Conservation (phyloP, 2,797 vertebrate species). For the Stomatorhinus walkeri region DNA sequence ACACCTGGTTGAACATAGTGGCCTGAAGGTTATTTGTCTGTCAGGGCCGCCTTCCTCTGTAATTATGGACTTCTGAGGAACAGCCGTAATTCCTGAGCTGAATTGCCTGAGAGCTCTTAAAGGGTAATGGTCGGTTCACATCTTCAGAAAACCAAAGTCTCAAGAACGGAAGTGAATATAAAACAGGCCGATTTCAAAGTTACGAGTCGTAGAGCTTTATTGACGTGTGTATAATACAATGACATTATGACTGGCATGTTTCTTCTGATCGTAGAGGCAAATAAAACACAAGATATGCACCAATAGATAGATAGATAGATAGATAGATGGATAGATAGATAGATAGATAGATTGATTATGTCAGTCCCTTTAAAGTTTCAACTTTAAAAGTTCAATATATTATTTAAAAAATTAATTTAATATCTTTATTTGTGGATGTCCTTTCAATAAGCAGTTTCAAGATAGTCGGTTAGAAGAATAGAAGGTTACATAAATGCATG, state of each 20-base stretch:
- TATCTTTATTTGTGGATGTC: neutral
- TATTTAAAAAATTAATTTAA: neutral
- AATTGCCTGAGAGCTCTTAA: neutral
- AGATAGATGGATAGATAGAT: neutral
- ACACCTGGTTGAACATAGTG: constrained; percentile 65
- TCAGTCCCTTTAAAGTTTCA: neutral
- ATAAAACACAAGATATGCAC: neutral
- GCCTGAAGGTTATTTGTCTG: constrained; percentile 59
- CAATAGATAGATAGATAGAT: neutral
- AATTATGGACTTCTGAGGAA: constrained; percentile 51
- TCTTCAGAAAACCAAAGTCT: neutral
- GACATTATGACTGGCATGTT: neutral
- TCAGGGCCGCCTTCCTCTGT: constrained; percentile 60
- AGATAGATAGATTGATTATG: neutral
- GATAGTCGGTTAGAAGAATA: neutral
- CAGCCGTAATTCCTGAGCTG: neutral
- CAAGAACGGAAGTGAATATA: neutral
- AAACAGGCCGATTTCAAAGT: neutral
- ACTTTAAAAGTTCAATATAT: neutral
- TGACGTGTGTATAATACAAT: neutral
- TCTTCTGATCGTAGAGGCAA: neutral
- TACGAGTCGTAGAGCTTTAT: neutral
- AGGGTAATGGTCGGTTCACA: neutral
- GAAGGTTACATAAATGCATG: neutral
- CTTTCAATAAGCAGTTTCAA: neutral